These are phyloP conservation scores for Diceros bicornis DNA, from an alignment of 2,797 vertebrate genomes.

Conservation along the genomic window DNA sequence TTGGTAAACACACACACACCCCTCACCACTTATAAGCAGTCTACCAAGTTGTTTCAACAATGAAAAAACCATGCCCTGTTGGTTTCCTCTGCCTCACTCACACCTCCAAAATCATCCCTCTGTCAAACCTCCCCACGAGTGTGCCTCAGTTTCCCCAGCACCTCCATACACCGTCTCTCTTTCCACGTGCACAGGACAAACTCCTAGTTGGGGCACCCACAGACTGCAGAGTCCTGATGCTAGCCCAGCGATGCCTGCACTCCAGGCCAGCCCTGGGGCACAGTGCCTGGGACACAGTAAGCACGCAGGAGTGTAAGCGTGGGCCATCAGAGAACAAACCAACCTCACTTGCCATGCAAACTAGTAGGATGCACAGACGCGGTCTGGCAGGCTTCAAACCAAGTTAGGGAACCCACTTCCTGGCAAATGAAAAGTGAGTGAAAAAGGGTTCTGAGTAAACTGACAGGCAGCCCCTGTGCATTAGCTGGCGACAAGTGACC, in stretches of 20 bases:
- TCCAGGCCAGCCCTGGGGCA: not conserved
- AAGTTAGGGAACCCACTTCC: not conserved
- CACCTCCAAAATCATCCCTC: not conserved
- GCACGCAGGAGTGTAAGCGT: rapidly evolving
- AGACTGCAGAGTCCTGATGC: not conserved
- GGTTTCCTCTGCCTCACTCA: not conserved
- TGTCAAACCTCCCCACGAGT: not conserved
- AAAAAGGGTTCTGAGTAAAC: not conserved
- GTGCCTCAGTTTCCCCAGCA: not conserved
- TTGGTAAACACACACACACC: not conserved
- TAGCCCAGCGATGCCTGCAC: not conserved
- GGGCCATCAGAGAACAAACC: not conserved
- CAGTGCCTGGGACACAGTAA: not conserved
- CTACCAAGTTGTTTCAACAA: not conserved
- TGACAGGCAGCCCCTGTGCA: not conserved
- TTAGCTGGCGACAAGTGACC: not conserved
- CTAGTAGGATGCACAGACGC: not conserved
- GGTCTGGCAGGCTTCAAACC: not conserved
- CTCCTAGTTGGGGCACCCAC: not conserved
- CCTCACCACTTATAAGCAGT: not conserved
- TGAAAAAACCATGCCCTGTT: not conserved
- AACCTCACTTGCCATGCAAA: not conserved
- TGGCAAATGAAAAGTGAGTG: not conserved
- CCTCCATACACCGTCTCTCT: not conserved
- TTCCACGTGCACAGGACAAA: not conserved